Percentiles rank a stretch among this genome's conserved stretches.
Evolutionary conservation across 2,797 vertebrate genomes (phyloP).

Genomic region (Urosaurus nigricauda): DNA sequence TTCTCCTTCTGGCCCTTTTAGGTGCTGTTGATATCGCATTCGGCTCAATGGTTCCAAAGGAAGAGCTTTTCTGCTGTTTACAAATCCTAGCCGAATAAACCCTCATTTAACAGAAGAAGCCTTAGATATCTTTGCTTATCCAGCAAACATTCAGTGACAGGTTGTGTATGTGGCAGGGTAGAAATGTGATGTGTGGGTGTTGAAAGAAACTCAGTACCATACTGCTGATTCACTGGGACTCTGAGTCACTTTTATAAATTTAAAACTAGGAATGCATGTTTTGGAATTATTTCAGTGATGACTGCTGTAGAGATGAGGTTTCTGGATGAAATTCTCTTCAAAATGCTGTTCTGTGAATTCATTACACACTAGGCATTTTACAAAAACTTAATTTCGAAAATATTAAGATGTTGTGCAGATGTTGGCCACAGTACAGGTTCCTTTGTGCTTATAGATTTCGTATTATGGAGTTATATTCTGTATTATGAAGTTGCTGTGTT

Average conservation of each 20-base stretch:
- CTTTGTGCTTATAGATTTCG: too few species aligned
- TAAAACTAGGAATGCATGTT: not conserved
- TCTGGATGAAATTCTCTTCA: not conserved
- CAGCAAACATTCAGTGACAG: not conserved
- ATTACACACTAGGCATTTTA: not conserved
- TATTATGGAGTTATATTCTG: not conserved
- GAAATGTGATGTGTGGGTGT: not conserved
- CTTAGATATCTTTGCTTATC: not conserved
- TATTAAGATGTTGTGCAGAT: not conserved
- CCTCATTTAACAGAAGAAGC: too few species aligned
- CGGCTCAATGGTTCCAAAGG: too few species aligned
- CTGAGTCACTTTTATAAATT: conserved; percentile 17
- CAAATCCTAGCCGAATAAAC: too few species aligned
- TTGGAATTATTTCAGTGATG: not conserved
- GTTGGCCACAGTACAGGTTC: too few species aligned
- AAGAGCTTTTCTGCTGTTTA: too few species aligned
- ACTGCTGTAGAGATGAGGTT: not conserved
- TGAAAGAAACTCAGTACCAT: not conserved
- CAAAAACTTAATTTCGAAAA: not conserved
- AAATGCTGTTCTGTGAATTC: not conserved
- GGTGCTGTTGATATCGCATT: too few species aligned
- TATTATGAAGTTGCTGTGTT: not conserved
- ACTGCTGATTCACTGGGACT: not conserved
- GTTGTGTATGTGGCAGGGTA: not conserved
- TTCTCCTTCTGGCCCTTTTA: too few species aligned